Evolutionary conservation across 2,888 invertebrate species (phyloP).

Genomic region (Microctonus hyperodae): DNA sequence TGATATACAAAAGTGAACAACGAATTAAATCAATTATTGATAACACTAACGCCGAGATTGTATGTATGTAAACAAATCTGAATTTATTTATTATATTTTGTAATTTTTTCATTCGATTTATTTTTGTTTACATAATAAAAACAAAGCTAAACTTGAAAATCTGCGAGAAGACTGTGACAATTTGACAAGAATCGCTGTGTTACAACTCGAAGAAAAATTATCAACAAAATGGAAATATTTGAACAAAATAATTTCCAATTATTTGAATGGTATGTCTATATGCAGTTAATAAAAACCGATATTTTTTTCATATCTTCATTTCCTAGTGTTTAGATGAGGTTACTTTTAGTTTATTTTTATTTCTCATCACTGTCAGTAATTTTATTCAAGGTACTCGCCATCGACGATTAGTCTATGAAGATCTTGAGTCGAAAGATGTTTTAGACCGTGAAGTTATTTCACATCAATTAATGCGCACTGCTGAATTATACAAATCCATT

Average conservation of each 20-base stretch:
- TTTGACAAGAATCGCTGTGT: slow-evolving; percentile 14
- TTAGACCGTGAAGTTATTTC: slow-evolving; percentile 45
- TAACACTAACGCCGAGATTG: slow-evolving; percentile 42
- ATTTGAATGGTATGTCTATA: slow-evolving; percentile 22
- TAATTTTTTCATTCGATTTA: not conserved
- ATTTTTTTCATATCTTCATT: not conserved
- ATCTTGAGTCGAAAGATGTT: slow-evolving; percentile 46
- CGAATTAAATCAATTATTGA: slow-evolving; percentile 35
- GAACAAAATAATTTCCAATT: slow-evolving; percentile 8
- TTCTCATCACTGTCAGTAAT: not conserved
- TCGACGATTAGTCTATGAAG: slow-evolving; percentile 42
- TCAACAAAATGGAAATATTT: slow-evolving; percentile 8
- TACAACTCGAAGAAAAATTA: slow-evolving; percentile 21
- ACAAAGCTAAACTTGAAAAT: slow-evolving; percentile 35
- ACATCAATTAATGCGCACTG: slow-evolving; percentile 42
- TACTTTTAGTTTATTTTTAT: too few species aligned
- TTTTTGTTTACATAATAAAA: not conserved
- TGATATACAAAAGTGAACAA: slow-evolving; percentile 37
- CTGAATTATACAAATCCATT: slow-evolving; percentile 42
- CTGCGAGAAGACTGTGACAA: slow-evolving; percentile 31
- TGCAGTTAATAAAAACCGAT: too few species aligned
- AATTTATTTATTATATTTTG: not conserved
- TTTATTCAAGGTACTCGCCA: slow-evolving; percentile 42
- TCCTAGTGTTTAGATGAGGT: not conserved
- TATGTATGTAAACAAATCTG: slow-evolving; percentile 26